Base-by-base conservation (phyloP, 2,113 vertebrate genomes). In the Elephas maximus region DNA sequence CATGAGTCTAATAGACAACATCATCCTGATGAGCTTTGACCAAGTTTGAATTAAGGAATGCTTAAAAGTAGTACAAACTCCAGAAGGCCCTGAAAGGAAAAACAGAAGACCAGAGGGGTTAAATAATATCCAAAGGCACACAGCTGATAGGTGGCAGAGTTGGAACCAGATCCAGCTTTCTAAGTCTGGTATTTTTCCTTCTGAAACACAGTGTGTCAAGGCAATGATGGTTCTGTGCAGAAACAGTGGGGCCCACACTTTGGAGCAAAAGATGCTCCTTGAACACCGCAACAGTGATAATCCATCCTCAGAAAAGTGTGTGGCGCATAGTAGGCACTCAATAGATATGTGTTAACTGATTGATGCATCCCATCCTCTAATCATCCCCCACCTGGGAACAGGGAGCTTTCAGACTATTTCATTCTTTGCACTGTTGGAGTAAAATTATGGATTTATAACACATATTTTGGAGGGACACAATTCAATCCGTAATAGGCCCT, bases 281-380 rank as follows among this genome's bases (percentile, higher is more conserved):
- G 26, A 37, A 79, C 37, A 5, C 12, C 2, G 44, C 8, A 0
- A 53, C 0, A 2, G 12, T 60, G 78, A 53, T 6, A 6, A n/a
- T 30, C 30, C 2, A 9, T 10, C 37, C 57, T 45, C 24, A 44
- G 37, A 18, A 12, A 2, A 60, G 23, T 10, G 8, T 8, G 0
- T 14, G 53, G 53, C 37, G 1, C 53, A 0, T 8, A 11, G 15
- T 4, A 37, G 63, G n/a, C 23, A 17, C 37, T 20, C 28, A 23
- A 10, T 28, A 15, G 21, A 17, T 0, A 28, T 33, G 23, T 1
- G 57, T 21, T 33, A 18, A 10, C 53, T 48, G 79, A 18, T 12
- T 17, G 14, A 23, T 87, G 17, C 23, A 5, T 24, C 24, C 48
- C 57, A 37, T 1, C 8, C 28, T n/a, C 73, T 53, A 11, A 51